phyloP scores from a whole-genome alignment of 2,888 invertebrate genomes.

The Macrosiphum euphorbiae region DNA sequence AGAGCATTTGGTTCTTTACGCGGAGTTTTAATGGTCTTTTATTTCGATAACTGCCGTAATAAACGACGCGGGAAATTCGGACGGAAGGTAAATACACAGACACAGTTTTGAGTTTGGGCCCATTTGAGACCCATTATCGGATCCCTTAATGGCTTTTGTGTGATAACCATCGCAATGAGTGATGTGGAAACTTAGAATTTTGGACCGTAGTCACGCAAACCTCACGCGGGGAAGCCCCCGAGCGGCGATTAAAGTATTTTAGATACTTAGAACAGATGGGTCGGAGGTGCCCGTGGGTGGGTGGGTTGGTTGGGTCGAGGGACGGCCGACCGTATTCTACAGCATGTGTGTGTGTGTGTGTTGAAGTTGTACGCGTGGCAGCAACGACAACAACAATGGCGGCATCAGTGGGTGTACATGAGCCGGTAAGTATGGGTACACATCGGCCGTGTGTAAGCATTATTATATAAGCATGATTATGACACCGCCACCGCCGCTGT shows the following conservation, averaged over 20 bases:
- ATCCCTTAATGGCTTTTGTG: conserved; percentile 65
- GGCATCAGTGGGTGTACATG: background rate
- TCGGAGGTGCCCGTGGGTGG: background rate
- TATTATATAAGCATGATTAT: background rate
- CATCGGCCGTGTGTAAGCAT: background rate
- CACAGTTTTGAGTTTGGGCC: conserved; percentile 32
- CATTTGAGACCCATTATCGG: conserved; percentile 63
- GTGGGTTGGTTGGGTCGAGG: background rate
- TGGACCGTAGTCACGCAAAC: conserved; percentile 55
- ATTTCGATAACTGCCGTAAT: conserved; percentile 63
- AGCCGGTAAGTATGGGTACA: background rate
- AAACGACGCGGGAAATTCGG: conserved; percentile 61
- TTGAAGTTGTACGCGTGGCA: background rate
- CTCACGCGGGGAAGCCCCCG: background rate
- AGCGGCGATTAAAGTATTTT: conserved; percentile 59
- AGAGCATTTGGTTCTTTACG: conserved; percentile 40
- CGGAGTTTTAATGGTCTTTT: conserved; percentile 57
- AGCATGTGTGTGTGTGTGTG: no score
- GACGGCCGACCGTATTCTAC: background rate
- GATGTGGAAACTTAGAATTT: conserved; percentile 63
- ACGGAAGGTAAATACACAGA: conserved; percentile 54
- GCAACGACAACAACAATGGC: background rate
- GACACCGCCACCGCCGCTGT: background rate
- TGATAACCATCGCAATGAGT: conserved; percentile 63
- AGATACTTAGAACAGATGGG: background rate